Percentiles rank a stretch among this genome's conserved stretches.
These are phyloP conservation scores for Tortricodes alternella DNA, from an alignment of 2,888 invertebrate species.

Conservation along the genomic window DNA sequence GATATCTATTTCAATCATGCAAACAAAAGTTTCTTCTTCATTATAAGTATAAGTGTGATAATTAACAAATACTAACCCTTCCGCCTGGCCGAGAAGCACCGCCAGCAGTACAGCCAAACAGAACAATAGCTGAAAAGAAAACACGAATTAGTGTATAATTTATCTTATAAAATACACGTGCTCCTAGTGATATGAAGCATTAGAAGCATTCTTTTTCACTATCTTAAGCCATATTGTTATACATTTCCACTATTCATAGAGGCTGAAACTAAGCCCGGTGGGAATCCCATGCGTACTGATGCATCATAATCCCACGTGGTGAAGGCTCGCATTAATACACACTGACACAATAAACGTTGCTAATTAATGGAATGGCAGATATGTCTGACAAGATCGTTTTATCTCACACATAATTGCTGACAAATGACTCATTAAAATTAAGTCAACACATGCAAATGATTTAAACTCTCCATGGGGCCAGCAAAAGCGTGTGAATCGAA, in stretches of 20 bases:
- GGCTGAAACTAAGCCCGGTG: no score
- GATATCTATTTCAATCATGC: no score
- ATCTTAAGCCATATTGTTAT: no score
- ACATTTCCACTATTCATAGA: no score
- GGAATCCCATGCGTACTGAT: not conserved
- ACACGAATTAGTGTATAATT: no score
- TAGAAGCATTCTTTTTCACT: no score
- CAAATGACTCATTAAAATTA: constrained; percentile 4
- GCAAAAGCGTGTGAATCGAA: constrained; percentile 34
- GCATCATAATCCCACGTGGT: constrained; percentile 2
- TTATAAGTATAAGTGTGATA: no score
- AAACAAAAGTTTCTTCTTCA: no score
- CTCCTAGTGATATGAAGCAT: no score
- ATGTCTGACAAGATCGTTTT: not conserved
- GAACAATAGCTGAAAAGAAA: constrained; percentile 56
- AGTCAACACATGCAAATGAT: constrained; percentile 31
- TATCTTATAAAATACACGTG: no score
- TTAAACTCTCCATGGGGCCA: constrained; percentile 32
- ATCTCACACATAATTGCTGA: constrained; percentile 2
- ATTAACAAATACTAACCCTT: constrained; percentile 59
- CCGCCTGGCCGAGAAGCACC: constrained; percentile 44
- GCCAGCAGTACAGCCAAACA: constrained; percentile 48
- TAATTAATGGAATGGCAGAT: constrained; percentile 3
- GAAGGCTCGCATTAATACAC: not conserved
- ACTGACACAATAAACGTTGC: constrained; percentile 9